phyloP scores from a whole-genome alignment of 1,140 invertebrate genomes.

The Drosophila varians region DNA sequence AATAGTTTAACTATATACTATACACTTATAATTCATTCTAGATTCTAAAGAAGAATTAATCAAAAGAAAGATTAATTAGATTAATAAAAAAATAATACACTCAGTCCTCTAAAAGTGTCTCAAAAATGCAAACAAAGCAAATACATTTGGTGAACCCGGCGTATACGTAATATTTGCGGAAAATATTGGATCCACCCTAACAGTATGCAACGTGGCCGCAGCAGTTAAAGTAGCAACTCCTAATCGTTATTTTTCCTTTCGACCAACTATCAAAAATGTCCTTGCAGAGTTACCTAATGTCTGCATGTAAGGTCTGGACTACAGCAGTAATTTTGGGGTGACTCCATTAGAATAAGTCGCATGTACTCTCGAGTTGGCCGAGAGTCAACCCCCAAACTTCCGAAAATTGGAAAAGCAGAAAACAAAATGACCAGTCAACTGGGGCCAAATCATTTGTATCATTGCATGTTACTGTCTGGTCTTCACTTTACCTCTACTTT shows the following conservation, averaged over 20 bases:
- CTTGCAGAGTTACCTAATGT: not conserved
- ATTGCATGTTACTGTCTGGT: not conserved
- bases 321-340: constrained; percentile 8
- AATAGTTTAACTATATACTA: no score
- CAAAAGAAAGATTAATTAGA: not conserved
- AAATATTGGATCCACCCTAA: not conserved
- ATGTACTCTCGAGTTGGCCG: constrained; percentile 2
- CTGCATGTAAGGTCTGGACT: not conserved
- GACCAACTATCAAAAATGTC: constrained; percentile 2
- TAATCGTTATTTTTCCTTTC: constrained; percentile 9
- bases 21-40: no score
- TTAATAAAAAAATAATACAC: no score
- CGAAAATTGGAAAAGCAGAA: not conserved
- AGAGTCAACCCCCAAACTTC: constrained; percentile 9
- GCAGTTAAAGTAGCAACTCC: not conserved
- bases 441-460: constrained; percentile 9
- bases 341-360: constrained; percentile 7
- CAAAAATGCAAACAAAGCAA: not conserved
- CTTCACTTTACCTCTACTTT: not conserved
- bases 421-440: not conserved
- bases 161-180: not conserved
- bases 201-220: not conserved
- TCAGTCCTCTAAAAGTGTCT: not conserved
- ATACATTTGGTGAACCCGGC: not conserved
- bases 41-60: not conserved